Conservation (phyloP, 2,797 vertebrate genomes). For the Scyliorhinus canicula region DNA sequence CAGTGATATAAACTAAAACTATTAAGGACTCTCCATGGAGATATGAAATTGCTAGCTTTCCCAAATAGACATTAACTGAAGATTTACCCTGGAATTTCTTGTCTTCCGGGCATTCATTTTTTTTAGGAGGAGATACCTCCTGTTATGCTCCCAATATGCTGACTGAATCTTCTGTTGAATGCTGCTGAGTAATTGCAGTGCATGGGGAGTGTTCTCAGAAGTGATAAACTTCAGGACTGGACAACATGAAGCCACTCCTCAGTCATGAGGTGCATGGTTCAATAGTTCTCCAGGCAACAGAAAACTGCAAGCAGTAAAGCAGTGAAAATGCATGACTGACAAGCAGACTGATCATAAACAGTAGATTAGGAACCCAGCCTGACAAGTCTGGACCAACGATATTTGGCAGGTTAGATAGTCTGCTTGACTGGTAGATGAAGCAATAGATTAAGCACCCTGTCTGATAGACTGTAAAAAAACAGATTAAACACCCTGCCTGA, state of each 20-base stretch:
- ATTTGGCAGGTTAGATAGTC: not conserved
- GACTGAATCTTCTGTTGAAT: not conserved
- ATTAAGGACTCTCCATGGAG: not conserved
- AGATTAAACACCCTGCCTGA: not conserved
- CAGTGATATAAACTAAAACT: not conserved
- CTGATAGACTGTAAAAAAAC: not conserved
- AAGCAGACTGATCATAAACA: not conserved
- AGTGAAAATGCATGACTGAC: not conserved
- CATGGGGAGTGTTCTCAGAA: not conserved
- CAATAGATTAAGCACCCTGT: not conserved
- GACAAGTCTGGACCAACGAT: not conserved
- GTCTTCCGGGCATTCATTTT: not conserved
- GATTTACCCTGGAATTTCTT: not conserved
- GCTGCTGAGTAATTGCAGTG: not conserved
- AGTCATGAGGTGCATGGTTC: not conserved
- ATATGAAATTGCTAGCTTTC: too few species aligned
- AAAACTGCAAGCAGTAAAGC: not conserved
- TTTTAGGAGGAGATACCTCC: not conserved
- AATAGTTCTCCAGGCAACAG: not conserved
- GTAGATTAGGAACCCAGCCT: not conserved
- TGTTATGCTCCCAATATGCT: not conserved
- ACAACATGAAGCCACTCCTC: not conserved
- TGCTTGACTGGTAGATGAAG: not conserved
- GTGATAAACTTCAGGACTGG: not conserved
- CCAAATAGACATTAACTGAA: not conserved